Conservation (phyloP, 2,797 vertebrate species). For the Octomys mimax region DNA sequence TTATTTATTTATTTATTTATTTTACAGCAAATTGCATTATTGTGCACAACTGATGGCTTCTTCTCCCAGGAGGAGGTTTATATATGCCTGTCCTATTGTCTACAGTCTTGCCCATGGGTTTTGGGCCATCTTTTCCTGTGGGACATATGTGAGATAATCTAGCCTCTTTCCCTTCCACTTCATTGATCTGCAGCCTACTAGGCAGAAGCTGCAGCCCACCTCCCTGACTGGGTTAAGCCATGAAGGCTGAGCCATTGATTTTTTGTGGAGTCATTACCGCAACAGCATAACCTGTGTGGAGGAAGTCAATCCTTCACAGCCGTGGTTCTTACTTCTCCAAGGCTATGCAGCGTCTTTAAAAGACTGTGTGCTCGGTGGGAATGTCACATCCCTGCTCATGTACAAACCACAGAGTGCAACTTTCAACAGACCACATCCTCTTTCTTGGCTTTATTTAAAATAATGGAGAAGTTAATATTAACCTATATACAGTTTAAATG, state of each 20-base stretch:
- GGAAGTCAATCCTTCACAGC: background rate
- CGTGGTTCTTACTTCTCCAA: background rate
- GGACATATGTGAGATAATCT: background rate
- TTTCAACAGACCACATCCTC: background rate
- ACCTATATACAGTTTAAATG: background rate
- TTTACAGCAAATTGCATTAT: background rate
- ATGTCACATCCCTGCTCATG: background rate
- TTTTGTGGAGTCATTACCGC: background rate
- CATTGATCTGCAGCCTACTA: background rate
- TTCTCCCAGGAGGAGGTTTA: background rate
- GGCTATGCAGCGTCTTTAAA: background rate
- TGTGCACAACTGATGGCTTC: background rate
- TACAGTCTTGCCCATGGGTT: background rate
- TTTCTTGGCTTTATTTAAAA: slow-evolving; percentile 30
- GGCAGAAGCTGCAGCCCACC: background rate
- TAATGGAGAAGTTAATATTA: background rate
- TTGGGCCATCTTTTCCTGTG: background rate
- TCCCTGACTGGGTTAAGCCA: background rate
- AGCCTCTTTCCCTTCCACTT: background rate
- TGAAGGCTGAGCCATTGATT: background rate
- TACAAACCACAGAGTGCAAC: background rate
- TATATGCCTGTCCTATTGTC: background rate
- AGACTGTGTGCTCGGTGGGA: background rate
- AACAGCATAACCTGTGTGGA: background rate
- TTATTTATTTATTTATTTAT: no score